Evolutionary conservation across 2,797 vertebrate species (phyloP), one percentile per base, ranked within the genome.

Genomic region (Brachyalestes nurse): DNA sequence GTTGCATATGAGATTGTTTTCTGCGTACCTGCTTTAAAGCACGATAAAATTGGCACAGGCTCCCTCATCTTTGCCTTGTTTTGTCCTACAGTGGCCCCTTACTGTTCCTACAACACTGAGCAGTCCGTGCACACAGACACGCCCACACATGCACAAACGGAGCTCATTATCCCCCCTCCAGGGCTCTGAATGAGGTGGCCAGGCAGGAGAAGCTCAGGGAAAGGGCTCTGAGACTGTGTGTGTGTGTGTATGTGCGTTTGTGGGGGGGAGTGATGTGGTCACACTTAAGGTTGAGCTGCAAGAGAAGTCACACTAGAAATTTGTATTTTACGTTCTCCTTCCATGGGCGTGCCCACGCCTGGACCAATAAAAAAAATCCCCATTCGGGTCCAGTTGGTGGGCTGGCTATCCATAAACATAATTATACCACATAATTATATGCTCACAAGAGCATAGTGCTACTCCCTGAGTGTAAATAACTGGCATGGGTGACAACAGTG

Each of bases 161-260:
- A 64, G 60, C 61, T 75, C 74, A 76, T 76, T 76, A 76, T 76
- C 61, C 61, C 55, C 76, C 58, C 69, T 42, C 75, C 47, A 71
- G 45, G 64, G 66, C 65, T 76, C 55, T 76, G 64, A 47, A 53
- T 82, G 72, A 82, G 65, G 9, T 78, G 65, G 19, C 17, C 83
- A 70, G 71, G 25, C 64, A 70, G 21, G 58, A 75, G 66, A 17
- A 69, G n/a, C 51, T 51, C 23, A 75, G 73, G 28, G 73, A 64
- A 75, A 75, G n/a, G 16, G 25, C 55, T 72, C 16, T 72, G 21
- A 57, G 28, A 51, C 45, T 60, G 62, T 57, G 67, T 77, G 23
- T 71, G 62, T 72, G 67, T 72, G 28, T 78, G 71, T 78, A 45
- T 60, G 49, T 74, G 0, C 60, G 75, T 67, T 21, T 23, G 47